Evolutionary conservation across 2,113 vertebrate genomes (phyloP).

Genomic region (Apeltes quadracus): DNA sequence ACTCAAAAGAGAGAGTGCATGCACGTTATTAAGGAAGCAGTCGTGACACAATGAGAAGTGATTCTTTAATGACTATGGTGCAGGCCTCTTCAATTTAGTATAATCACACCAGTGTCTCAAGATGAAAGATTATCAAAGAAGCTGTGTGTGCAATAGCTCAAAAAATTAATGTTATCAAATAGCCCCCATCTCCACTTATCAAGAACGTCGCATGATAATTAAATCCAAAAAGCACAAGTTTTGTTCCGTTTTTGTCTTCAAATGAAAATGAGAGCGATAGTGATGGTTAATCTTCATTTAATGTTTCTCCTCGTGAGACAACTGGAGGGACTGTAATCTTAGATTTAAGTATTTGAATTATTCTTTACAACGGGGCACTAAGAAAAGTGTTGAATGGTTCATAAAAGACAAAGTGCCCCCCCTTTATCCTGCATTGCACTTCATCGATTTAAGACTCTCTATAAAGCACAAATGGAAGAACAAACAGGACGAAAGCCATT

Average conservation of each 20-base stretch:
- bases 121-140: conserved; percentile 80
- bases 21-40: conserved; percentile 27
- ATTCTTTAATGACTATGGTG: conserved; percentile 76
- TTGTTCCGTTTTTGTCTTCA: conserved; percentile 37
- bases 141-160: conserved; percentile 60
- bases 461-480: not conserved
- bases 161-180: conserved; percentile 76
- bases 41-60: conserved; percentile 75
- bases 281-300: conserved; percentile 46
- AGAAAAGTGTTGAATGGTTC: not conserved
- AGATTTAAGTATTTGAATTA: not conserved
- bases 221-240: conserved; percentile 44
- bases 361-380: not conserved
- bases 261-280: conserved; percentile 53
- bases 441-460: not conserved
- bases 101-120: conserved; percentile 74
- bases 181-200: conserved; percentile 73
- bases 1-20: not conserved
- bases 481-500: not conserved
- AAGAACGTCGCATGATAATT: conserved; percentile 71
- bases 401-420: not conserved
- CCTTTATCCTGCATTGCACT: not conserved
- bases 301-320: conserved; percentile 37
- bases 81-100: conserved; percentile 76
- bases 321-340: conserved; percentile 9